Evolutionary conservation across 2,797 vertebrate genomes (phyloP).

Genomic region (Acanthis flammea): DNA sequence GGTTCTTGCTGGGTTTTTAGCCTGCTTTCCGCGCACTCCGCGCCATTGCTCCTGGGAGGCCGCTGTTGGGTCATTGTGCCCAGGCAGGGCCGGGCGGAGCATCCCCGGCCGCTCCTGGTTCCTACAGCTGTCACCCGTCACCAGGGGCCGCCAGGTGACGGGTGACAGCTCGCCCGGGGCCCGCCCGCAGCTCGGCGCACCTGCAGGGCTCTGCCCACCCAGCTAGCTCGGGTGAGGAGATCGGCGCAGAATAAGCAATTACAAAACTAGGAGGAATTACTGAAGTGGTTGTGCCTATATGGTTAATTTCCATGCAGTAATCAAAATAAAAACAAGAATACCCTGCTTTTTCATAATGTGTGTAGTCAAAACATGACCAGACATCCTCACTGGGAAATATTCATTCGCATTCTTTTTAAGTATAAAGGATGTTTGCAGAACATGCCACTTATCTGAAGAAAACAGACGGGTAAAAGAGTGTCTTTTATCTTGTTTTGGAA

Average conservation of each 20-base stretch:
- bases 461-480: background rate
- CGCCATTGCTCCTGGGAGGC: background rate
- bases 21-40: background rate
- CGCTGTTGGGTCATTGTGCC: background rate
- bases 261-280: background rate
- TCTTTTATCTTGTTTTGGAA: background rate
- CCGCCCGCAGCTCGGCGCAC: background rate
- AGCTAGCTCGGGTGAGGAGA: background rate
- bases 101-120: background rate
- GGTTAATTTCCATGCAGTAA: background rate
- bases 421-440: background rate
- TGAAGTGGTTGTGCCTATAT: background rate
- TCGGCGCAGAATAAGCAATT: background rate
- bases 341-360: accelerated
- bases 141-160: background rate
- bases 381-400: background rate
- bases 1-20: background rate
- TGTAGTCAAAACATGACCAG: background rate
- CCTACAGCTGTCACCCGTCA: too few relatives aligned
- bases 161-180: too few relatives aligned
- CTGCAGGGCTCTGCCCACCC: background rate
- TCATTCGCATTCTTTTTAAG: background rate
- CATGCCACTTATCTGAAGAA: background rate
- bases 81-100: background rate
- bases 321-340: background rate